phyloP scores from a whole-genome alignment of 2,797 vertebrate genomes.

The Ciconia nigra region DNA sequence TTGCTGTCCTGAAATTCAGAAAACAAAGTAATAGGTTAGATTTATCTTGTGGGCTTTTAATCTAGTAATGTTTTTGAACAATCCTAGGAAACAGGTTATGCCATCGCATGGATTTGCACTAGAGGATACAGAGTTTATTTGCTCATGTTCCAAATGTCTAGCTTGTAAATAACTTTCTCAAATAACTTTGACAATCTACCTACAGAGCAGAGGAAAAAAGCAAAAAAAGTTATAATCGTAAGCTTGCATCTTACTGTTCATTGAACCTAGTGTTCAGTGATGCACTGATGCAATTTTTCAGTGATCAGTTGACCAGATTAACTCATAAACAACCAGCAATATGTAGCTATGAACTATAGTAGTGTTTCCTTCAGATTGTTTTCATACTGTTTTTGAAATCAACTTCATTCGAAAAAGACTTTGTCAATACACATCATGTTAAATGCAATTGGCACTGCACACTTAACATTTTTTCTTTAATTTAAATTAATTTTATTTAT shows the following conservation, averaged over 20 bases:
- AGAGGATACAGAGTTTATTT: neutral
- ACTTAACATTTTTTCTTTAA: neutral
- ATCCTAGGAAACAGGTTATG: neutral
- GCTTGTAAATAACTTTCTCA: neutral
- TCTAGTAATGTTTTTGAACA: neutral
- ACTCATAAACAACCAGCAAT: neutral
- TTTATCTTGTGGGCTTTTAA: neutral
- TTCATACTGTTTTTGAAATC: neutral
- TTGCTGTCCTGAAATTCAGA: neutral
- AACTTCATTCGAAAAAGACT: neutral
- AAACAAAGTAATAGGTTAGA: neutral
- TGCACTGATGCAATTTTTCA: neutral
- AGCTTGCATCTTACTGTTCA: neutral
- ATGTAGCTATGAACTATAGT: neutral
- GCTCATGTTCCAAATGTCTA: neutral
- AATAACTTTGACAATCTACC: neutral
- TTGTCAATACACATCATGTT: neutral
- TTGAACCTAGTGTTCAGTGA: neutral
- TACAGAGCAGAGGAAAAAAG: neutral
- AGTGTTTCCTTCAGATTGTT: neutral
- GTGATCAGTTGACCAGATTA: neutral
- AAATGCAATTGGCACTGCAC: neutral
- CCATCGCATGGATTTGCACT: neutral
- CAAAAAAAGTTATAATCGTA: neutral
- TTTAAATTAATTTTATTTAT: neutral